A percentile compares a stretch with the other conserved stretches of the same genome.
Conservation (phyloP, 2,888 invertebrate species). For the Watsonalla binaria region DNA sequence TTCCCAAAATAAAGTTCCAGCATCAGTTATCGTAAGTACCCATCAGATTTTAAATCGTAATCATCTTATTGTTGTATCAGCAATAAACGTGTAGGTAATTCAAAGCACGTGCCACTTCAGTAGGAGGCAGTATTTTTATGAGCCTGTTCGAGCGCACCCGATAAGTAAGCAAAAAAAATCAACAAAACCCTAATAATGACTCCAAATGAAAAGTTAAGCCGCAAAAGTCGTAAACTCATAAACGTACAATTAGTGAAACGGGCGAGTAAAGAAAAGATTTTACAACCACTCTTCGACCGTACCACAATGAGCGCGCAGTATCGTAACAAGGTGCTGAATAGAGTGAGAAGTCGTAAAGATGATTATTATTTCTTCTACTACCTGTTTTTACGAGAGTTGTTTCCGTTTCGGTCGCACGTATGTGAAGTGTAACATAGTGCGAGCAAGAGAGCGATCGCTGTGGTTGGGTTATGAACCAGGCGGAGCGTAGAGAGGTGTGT, state of each 20-base stretch:
- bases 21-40: too few species aligned
- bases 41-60: neutral
- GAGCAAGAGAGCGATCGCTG: slow-evolving; percentile 52
- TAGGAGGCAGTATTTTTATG: slow-evolving; percentile 6
- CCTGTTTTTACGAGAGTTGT: slow-evolving; percentile 76
- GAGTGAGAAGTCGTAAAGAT: slow-evolving; percentile 81
- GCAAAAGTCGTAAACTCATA: slow-evolving; percentile 77
- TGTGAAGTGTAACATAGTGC: slow-evolving; percentile 8
- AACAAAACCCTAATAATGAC: slow-evolving; percentile 63
- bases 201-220: slow-evolving; percentile 69
- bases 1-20: too few species aligned
- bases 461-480: slow-evolving; percentile 45
- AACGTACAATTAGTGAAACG: slow-evolving; percentile 79
- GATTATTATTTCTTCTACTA: slow-evolving; percentile 81
- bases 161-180: slow-evolving; percentile 38
- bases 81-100: neutral
- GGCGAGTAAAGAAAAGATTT: slow-evolving; percentile 78
- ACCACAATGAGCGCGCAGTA: slow-evolving; percentile 77
- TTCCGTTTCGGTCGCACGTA: slow-evolving; percentile 54
- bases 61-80: too few species aligned
- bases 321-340: slow-evolving; percentile 80
- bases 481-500: slow-evolving; percentile 42
- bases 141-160: neutral
- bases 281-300: slow-evolving; percentile 75
- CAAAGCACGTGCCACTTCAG: slow-evolving; percentile 9